These are phyloP conservation scores for Masticophis lateralis DNA, from an alignment of 2,797 vertebrate genomes.

Conservation along the genomic window DNA sequence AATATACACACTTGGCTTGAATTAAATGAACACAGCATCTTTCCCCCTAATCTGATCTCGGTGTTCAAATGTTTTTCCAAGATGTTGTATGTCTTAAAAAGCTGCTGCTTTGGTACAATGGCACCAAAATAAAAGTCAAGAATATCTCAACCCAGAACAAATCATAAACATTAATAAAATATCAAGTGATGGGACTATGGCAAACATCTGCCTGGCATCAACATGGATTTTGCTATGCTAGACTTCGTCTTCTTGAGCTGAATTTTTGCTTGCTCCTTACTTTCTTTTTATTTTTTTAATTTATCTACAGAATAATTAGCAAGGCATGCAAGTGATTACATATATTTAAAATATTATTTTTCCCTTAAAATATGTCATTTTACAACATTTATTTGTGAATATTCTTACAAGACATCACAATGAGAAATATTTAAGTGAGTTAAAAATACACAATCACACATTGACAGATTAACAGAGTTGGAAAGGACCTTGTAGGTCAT, in stretches of 20 bases:
- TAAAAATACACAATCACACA: neutral
- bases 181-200: neutral
- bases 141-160: neutral
- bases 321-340: neutral
- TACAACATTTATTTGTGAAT: neutral
- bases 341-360: neutral
- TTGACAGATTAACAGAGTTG: neutral
- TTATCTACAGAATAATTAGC: neutral
- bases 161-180: neutral
- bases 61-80: neutral
- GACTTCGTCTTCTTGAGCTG: neutral
- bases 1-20: constrained; percentile 2
- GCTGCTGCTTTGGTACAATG: neutral
- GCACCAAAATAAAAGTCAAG: neutral
- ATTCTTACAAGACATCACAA: neutral
- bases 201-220: neutral
- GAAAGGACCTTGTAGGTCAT: too few relatives aligned
- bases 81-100: neutral
- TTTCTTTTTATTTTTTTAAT: neutral
- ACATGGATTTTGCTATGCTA: neutral
- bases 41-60: constrained; percentile 15
- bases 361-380: neutral
- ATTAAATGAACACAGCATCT: neutral
- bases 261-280: neutral
- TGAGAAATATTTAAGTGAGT: neutral